These are phyloP conservation scores for Silvanus unidentatus DNA, from an alignment of 2,888 invertebrate species.

Conservation along the genomic window DNA sequence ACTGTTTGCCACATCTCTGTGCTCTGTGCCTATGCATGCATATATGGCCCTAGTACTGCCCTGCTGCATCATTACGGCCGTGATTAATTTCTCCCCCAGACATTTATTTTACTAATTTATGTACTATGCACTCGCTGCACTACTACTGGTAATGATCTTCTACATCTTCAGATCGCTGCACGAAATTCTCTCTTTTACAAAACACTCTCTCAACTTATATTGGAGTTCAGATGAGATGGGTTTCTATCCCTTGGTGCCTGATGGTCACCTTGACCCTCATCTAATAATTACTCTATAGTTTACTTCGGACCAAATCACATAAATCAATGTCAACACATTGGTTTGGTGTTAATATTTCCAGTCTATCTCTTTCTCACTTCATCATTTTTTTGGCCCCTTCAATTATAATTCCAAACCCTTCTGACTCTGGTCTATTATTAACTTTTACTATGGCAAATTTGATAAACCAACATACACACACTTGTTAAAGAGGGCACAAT, in stretches of 20 bases:
- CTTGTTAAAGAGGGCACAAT: too few species aligned
- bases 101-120: slow-evolving; percentile 44
- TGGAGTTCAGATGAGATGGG: too few species aligned
- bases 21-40: slow-evolving; percentile 2
- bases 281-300: slow-evolving; percentile 13
- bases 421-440: too few species aligned
- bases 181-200: slow-evolving; percentile 5
- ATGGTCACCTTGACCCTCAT: slow-evolving; percentile 20
- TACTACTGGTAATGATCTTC: slow-evolving; percentile 30
- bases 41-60: slow-evolving; percentile 18
- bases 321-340: slow-evolving; percentile 8
- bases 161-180: slow-evolving; percentile 9
- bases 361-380: too few species aligned
- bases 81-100: slow-evolving; percentile 44
- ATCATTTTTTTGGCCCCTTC: too few species aligned
- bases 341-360: too few species aligned
- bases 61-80: slow-evolving; percentile 36
- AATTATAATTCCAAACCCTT: too few species aligned
- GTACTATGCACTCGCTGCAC: slow-evolving; percentile 26
- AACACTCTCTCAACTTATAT: too few species aligned
- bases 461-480: too few species aligned
- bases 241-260: slow-evolving; percentile 7
- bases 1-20: slow-evolving; percentile 7
- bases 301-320: slow-evolving; percentile 8
- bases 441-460: too few species aligned